phyloP scores from a whole-genome alignment of 1,140 invertebrate genomes.

The Mactra quadrangularis region DNA sequence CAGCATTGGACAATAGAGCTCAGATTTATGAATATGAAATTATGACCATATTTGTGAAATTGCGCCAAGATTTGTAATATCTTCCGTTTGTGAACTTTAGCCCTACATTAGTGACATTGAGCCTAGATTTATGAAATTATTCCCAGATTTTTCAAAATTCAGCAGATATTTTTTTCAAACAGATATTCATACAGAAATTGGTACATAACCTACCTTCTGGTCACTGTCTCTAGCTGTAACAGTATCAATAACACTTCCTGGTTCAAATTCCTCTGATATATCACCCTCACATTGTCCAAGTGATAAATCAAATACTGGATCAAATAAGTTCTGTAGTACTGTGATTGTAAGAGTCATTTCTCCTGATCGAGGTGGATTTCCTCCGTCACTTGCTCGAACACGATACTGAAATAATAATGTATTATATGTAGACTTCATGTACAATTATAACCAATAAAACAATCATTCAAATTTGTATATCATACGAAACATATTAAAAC shows the following conservation, averaged over 20 bases:
- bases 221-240: slow-evolving; percentile 75
- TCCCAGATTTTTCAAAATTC: too few species aligned
- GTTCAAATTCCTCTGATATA: slow-evolving; percentile 27
- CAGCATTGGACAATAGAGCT: too few species aligned
- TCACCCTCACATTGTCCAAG: background rate
- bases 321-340: slow-evolving; percentile 56
- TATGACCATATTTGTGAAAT: too few species aligned
- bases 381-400: slow-evolving; percentile 56
- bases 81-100: too few species aligned
- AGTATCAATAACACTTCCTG: slow-evolving; percentile 46
- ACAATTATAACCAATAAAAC: background rate
- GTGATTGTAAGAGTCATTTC: slow-evolving; percentile 57
- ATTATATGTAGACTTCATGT: too few species aligned
- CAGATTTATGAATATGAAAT: too few species aligned
- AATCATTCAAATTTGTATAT: too few species aligned
- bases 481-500: too few species aligned
- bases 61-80: too few species aligned
- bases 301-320: slow-evolving; percentile 51
- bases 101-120: too few species aligned
- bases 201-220: slow-evolving; percentile 39
- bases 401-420: slow-evolving; percentile 43
- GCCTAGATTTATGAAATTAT: too few species aligned
- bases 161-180: too few species aligned
- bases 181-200: background rate
- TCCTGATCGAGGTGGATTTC: slow-evolving; percentile 22